Conservation (phyloP, 1,140 invertebrate species). For the Drosophila pandora region DNA sequence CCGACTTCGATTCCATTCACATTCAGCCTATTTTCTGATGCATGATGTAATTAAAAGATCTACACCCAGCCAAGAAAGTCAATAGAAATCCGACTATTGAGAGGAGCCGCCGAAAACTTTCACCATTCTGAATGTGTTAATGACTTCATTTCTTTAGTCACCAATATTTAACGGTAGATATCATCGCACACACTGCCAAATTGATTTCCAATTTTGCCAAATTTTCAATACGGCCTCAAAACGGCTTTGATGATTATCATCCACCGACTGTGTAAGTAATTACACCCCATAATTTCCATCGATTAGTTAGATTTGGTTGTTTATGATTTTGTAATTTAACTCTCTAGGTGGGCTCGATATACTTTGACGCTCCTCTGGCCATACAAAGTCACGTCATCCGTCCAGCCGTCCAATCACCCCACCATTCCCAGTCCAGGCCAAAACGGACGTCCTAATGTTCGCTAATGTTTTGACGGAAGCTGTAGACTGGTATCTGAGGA, state of each 20-base stretch:
- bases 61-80: constrained; percentile 38
- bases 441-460: constrained; percentile 53
- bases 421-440: constrained; percentile 21
- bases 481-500: constrained; percentile 39
- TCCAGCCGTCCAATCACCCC: background rate
- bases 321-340: constrained; percentile 8
- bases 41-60: constrained; percentile 60
- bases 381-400: constrained; percentile 21
- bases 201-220: constrained; percentile 42
- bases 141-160: constrained; percentile 65
- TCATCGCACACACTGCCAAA: constrained; percentile 31
- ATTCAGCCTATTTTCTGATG: constrained; percentile 36
- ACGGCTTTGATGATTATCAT: background rate
- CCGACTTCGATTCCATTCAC: constrained; percentile 41
- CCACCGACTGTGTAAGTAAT: constrained; percentile 1
- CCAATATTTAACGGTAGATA: constrained; percentile 20
- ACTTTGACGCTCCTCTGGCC: background rate
- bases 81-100: constrained; percentile 42
- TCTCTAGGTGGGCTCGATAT: background rate
- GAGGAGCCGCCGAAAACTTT: constrained; percentile 57
- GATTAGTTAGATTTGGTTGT: constrained; percentile 8
- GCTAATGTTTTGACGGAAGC: constrained; percentile 63
- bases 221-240: constrained; percentile 6
- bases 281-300: constrained; percentile 5
- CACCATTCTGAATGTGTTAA: constrained; percentile 75